Evolutionary conservation across 1,140 invertebrate species (phyloP), one percentile per base, ranked within the genome.

Genomic region (Octopus bimaculoides): DNA sequence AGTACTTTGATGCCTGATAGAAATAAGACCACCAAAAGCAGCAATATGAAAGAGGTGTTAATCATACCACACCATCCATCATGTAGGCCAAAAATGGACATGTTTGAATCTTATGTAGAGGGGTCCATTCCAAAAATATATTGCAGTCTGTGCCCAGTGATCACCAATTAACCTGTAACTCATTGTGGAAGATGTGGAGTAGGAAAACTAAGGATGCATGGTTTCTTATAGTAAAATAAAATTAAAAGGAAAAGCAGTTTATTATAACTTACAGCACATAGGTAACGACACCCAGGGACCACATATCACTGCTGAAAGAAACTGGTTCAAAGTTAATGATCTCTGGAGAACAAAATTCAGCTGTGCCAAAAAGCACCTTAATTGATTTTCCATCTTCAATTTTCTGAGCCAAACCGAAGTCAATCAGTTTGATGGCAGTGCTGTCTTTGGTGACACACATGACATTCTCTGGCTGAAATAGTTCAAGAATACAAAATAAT

Each of bases 291-390:
- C 98, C 98, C 69, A 98, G 95, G 55, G 97, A 97, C 98, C 98
- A 99, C 98, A 99, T 99, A 88, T 99, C 98, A 0, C 97, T 99
- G 90, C 98, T 98, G 91, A 99, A 99, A n/a, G 98, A 97, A 81
- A 99, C 98, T 1, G 97, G 96, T 90, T 99, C 96, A 77, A 97
- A 93, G 88, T 98, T 97, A 5, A 99, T 97, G 82, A 99, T 98
- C 93, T 99, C 98, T 14, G 98, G 98, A 77, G 98, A 97, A 56
- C 98, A 98, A 91, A 99, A 99, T 91, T 99, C 98, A 0, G 98
- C 98, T 0, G 98, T 99, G 76, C 97, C 97, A 84, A 89, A 90
- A 1, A 97, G 97, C 80, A 99, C 99, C 91, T 99, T 99, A 1
- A 99, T 97, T n/a, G 97, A 93, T 91, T 99, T 97, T 89, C 98